Base-by-base conservation (phyloP, 2,888 invertebrate species). In the Epistrophella euchroma region DNA sequence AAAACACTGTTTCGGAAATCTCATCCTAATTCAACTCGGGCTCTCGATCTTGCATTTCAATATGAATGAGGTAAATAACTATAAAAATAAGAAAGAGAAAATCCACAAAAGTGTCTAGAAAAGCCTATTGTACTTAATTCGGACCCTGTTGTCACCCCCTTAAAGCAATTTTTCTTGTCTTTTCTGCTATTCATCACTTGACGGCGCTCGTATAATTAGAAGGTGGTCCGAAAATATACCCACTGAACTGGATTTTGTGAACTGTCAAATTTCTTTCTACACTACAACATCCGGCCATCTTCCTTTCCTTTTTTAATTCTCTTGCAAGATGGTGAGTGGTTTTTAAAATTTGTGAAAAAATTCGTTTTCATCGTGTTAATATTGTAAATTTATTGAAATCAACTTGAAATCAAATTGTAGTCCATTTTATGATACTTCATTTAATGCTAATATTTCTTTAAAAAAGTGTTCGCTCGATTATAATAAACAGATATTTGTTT, bases 271-370 rank as follows among this genome's bases (percentile, higher is more conserved):
- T 66, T 74, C 62, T 73, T 43, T 85, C 40, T 19, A 37, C 28
- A 86, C 22, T 71, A 72, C 88, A 88, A 90, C 90, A 90, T 89
- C 90, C 89, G 89, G 89, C 77, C 88, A 87, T 89, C 89, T 90
- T 90, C 89, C 91, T 90, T 90, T 90, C 90, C 90, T 91, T 89
- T 91, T 91, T 90, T 89, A 89, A 89, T 90, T 90, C 90, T 90
- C 91, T 90, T 90, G 90, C 91, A 92, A 92, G 91, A 93, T 93
- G 93, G 93, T 93, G 91, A 92, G 93, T 91, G 88, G 83, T 89
- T 64, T 83, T 76, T 88, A 76, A 85, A 88, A 83, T 89, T 85
- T 83, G 43, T 82, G 78, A 50, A 71, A 66, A 89, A 91, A 91
- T 89, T 89, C 89, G 83, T 76, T 89, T 88, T 85, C 90, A 91